Evolutionary conservation across 53 echinoderm and acorn worm species (phyloP).

Genomic region (Crossaster papposus): DNA sequence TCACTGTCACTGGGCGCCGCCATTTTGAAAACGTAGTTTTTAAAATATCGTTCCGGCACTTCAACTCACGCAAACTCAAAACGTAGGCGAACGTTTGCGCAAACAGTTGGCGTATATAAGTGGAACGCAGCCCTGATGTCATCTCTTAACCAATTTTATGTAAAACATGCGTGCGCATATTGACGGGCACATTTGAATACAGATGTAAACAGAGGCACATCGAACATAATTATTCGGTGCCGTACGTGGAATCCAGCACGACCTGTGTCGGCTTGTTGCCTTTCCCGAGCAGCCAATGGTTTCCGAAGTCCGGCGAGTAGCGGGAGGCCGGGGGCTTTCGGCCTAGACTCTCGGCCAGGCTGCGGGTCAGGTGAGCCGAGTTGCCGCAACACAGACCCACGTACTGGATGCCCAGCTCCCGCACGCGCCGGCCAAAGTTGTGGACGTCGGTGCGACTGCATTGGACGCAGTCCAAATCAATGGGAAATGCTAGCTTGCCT

Average conservation of each 20-base stretch:
- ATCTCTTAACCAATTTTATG: no score
- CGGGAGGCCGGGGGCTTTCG: slow-evolving; percentile 78
- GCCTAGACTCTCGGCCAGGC: slow-evolving; percentile 82
- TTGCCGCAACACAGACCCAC: slow-evolving; percentile 96
- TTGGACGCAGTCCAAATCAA: slow-evolving; percentile 73
- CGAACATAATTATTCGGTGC: not conserved
- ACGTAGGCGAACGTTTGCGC: no score
- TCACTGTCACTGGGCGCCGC: no score
- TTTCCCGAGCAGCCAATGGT: slow-evolving; percentile 69
- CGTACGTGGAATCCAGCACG: not conserved
- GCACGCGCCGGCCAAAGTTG: slow-evolving; percentile 72
- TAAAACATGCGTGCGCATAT: no score
- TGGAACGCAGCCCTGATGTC: no score
- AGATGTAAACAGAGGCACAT: no score
- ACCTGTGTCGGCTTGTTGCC: slow-evolving; percentile 1
- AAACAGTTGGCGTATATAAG: no score
- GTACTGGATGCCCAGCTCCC: slow-evolving; percentile 79
- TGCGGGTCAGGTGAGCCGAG: slow-evolving; percentile 81
- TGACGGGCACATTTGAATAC: no score
- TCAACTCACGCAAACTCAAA: no score
- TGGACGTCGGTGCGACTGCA: slow-evolving; percentile 66
- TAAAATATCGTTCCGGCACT: no score
- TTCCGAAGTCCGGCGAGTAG: slow-evolving; percentile 74
- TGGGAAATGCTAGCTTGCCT: slow-evolving; percentile 78
- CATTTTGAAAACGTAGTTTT: no score